phyloP scores from a whole-genome alignment of 2,113 vertebrate species.

The Scophthalmus maximus region DNA sequence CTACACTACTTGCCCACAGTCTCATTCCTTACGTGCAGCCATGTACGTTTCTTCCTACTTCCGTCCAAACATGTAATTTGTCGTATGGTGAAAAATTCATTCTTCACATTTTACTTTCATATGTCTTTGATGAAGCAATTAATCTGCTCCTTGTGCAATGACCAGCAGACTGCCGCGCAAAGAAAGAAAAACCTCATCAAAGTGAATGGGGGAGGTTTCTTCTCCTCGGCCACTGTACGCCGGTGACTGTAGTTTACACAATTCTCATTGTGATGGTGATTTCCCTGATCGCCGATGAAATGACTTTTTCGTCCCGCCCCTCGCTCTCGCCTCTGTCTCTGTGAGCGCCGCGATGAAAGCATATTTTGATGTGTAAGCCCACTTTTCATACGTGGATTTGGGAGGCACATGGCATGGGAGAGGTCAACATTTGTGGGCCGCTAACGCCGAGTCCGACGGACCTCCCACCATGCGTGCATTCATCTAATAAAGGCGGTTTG shows the following conservation, averaged over 20 bases:
- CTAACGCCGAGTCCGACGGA: slow-evolving; percentile 57
- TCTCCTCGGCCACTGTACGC: not conserved
- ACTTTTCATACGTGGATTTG: slow-evolving; percentile 65
- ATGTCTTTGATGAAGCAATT: not conserved
- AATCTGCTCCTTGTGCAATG: not conserved
- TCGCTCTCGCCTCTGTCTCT: slow-evolving; percentile 1
- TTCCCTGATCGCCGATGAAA: too few species aligned
- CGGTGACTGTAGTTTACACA: not conserved
- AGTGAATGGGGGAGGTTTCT: not conserved
- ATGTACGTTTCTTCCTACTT: not conserved
- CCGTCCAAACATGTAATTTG: not conserved
- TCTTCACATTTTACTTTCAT: too few species aligned
- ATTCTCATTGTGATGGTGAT: not conserved
- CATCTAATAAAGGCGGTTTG: slow-evolving; percentile 45
- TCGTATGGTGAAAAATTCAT: too few species aligned
- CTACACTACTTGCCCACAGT: too few species aligned
- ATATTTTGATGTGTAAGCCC: slow-evolving; percentile 64
- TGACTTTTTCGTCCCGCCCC: too few species aligned
- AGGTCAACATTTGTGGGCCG: slow-evolving; percentile 59
- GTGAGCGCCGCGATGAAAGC: slow-evolving; percentile 53
- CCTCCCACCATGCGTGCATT: slow-evolving; percentile 53
- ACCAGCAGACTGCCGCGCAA: not conserved
- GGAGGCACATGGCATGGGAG: slow-evolving; percentile 65
- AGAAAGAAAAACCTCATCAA: not conserved
- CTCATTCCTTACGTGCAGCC: too few species aligned